Base-by-base conservation (phyloP, 2,888 invertebrate species). In the Caenorhabditis zanzibari region DNA sequence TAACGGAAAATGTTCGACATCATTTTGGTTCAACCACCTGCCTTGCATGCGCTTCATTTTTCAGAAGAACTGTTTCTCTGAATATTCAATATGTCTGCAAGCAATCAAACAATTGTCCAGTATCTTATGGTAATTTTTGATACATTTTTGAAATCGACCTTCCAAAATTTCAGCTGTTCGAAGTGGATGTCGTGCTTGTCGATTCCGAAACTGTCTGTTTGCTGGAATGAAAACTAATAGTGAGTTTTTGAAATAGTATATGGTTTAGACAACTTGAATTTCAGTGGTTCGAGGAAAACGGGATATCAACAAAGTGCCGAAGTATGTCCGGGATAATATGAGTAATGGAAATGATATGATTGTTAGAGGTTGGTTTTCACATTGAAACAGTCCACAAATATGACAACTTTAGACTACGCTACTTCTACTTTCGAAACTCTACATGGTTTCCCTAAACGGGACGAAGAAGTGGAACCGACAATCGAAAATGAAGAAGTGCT, bases 61-160 rank as follows among this genome's bases (percentile, higher is more conserved):
- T 77, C 54, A 52, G 77, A 22, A 61, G 77, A 54, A 71, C 77
- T 24, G 77, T 77, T 5, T 77, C 77, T 12, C 26, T 77, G 19
- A 61, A 69, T 9, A 77, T 77, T n/a, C 69, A 77, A 52, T 77
- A 69, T 22, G 32, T 77, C 14, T 77, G 77, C 54, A 77, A 77
- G 32, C 52, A 77, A 28, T 41, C 61, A 0, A 77, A 71, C 12
- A 44, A 49, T 14, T 77, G 77, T 24, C 69, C 69, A 4, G 69
- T 77, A 2, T 63, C 63, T 0, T 63, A 54, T 24, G 56, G 74
- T 74, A 24, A 14, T 10, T 19, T 19, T 24, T n/a, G 1, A 24
- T 28, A 44, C n/a, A n/a, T 10, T 19, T 71, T 41, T 54, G 9
- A 35, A n/a, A 10, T 6, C 10, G 19, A 12, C 19, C 9, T 0